Conservation (phyloP, 1,140 invertebrate genomes). For the Carposina sasakii region DNA sequence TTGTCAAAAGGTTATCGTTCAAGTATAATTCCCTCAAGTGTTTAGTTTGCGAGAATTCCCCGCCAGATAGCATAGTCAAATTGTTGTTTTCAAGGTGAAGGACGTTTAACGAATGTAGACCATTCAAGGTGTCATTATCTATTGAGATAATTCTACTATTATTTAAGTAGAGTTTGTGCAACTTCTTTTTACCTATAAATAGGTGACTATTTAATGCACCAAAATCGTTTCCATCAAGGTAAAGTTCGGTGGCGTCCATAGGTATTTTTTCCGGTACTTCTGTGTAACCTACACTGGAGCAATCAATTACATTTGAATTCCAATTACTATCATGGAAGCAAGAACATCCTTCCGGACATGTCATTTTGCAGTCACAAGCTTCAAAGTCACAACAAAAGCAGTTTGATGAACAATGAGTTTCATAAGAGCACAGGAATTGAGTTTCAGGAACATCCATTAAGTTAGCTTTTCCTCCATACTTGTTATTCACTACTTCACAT, state of each 20-base stretch:
- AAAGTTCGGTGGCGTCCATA: slow-evolving; percentile 92
- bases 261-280: slow-evolving; percentile 85
- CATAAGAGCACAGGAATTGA: slow-evolving; percentile 90
- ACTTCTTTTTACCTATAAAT: slow-evolving; percentile 90
- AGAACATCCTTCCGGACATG: slow-evolving; percentile 87
- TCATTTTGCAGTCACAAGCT: slow-evolving; percentile 93
- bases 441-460: slow-evolving; percentile 85
- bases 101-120: slow-evolving; percentile 81
- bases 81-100: slow-evolving; percentile 88
- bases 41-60: slow-evolving; percentile 83
- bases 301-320: slow-evolving; percentile 92
- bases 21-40: slow-evolving; percentile 87
- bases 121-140: slow-evolving; percentile 88
- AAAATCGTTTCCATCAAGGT: slow-evolving; percentile 89
- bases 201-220: slow-evolving; percentile 84
- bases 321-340: slow-evolving; percentile 93
- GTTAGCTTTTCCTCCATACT: slow-evolving; percentile 83
- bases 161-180: slow-evolving; percentile 87
- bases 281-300: slow-evolving; percentile 82
- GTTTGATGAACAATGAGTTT: slow-evolving; percentile 88
- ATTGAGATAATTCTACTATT: slow-evolving; percentile 84
- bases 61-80: slow-evolving; percentile 81
- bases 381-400: slow-evolving; percentile 94
- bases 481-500: slow-evolving; percentile 87
- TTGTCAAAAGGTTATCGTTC: slow-evolving; percentile 83